Evolutionary conservation across 2,797 vertebrate species (phyloP).

Genomic region (Podarcis siculus): DNA sequence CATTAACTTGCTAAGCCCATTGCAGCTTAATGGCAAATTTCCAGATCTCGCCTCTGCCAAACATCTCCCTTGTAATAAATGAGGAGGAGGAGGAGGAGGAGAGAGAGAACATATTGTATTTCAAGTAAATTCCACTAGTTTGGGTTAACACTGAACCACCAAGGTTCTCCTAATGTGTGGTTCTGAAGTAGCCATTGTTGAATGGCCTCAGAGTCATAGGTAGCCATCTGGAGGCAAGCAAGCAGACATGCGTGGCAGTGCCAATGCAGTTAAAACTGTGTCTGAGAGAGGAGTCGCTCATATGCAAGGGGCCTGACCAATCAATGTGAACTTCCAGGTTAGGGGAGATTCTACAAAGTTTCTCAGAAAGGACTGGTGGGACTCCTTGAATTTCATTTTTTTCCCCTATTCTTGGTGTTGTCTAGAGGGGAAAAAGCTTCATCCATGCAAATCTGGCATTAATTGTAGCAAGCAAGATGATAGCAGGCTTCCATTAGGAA

Average conservation of each 20-base stretch:
- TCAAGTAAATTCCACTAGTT: constrained; percentile 25
- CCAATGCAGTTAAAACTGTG: not conserved
- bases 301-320: not conserved
- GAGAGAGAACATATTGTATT: constrained; percentile 27
- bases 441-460: constrained; percentile 48
- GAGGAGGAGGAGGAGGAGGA: constrained; percentile 1
- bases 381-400: not conserved
- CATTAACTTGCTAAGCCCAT: constrained; percentile 68
- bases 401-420: constrained; percentile 23
- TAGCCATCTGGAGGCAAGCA: not conserved
- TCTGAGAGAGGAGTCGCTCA: not conserved
- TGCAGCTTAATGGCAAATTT: constrained; percentile 70
- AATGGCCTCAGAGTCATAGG: not conserved
- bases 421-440: constrained; percentile 60
- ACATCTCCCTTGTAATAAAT: constrained; percentile 57
- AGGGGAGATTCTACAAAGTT: not conserved
- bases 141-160: not conserved
- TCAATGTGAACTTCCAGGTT: not conserved
- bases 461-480: constrained; percentile 68
- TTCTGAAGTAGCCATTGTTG: not conserved
- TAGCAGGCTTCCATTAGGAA: constrained; percentile 81
- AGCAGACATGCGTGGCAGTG: not conserved
- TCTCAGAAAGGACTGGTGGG: not conserved
- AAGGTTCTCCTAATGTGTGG: not conserved
- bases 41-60: constrained; percentile 67